A percentile compares a stretch with the other conserved stretches of the same genome.
These are phyloP conservation scores for Corvus moneduloides DNA, from an alignment of 2,113 vertebrate genomes.

Conservation along the genomic window DNA sequence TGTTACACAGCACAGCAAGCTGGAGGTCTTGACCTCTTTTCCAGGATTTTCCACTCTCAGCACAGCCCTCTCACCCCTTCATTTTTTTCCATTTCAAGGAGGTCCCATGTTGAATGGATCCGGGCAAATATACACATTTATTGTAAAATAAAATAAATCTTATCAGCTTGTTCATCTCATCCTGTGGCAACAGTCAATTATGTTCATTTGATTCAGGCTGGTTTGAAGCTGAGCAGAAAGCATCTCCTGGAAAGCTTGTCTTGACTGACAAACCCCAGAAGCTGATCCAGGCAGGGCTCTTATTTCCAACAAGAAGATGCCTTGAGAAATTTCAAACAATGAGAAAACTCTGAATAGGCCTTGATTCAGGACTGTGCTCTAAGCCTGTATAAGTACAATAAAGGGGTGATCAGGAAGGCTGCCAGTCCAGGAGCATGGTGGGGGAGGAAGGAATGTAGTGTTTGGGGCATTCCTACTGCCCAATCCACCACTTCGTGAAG, in stretches of 20 bases:
- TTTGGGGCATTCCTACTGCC: not conserved
- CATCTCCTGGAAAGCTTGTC: not conserved
- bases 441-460: not conserved
- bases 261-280: conserved; percentile 49
- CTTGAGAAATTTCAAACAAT: conserved; percentile 32
- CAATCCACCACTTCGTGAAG: not conserved
- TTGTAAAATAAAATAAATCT: conserved; percentile 41
- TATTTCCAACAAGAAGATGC: not conserved
- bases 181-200: conserved; percentile 39
- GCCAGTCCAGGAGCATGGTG: not conserved
- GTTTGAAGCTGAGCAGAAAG: conserved; percentile 49
- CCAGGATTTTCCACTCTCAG: not conserved
- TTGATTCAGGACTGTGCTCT: not conserved
- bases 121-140: not conserved
- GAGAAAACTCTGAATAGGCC: not conserved
- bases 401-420: not conserved
- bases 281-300: not conserved
- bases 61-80: not conserved
- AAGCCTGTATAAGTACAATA: not conserved
- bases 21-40: not conserved
- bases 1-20: not conserved
- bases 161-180: conserved; percentile 56
- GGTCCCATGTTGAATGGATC: not conserved
- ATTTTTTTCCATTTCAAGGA: conserved; percentile 20
- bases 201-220: not conserved